A percentile compares a stretch with the other conserved stretches of the same genome.
These are phyloP conservation scores for Threskiornis aethiopicus DNA, from an alignment of 2,797 vertebrate genomes.

Conservation along the genomic window DNA sequence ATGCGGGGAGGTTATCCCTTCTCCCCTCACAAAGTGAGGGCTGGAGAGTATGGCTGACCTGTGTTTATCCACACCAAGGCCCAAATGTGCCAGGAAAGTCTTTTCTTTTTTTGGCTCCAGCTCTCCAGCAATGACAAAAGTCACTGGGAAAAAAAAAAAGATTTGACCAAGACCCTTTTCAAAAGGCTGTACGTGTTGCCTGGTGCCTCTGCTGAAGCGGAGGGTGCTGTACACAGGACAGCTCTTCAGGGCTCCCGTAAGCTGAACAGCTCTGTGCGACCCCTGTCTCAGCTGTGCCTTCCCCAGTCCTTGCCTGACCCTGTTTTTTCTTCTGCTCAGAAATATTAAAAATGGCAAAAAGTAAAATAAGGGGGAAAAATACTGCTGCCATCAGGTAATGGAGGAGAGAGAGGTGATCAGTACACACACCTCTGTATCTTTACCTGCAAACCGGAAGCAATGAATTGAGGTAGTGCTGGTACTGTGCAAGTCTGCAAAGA, in stretches of 20 bases:
- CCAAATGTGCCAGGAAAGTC: not conserved
- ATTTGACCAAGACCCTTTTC: not conserved
- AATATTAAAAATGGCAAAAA: not conserved
- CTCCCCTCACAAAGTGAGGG: not conserved
- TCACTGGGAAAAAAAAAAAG: too few relatives aligned
- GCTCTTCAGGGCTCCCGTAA: not conserved
- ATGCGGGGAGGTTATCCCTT: not conserved
- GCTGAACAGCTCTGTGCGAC: fast-evolving
- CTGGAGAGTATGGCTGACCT: not conserved
- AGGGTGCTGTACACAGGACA: not conserved
- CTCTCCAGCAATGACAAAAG: not conserved
- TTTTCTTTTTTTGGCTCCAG: not conserved
- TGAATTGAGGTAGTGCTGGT: not conserved
- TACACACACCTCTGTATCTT: not conserved
- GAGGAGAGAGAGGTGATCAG: not conserved
- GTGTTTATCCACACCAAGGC: fast-evolving
- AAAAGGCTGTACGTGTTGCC: not conserved
- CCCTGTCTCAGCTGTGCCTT: not conserved
- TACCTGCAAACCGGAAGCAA: not conserved
- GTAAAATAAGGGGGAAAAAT: not conserved
- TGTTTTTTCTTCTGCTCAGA: not conserved
- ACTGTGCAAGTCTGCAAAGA: not conserved
- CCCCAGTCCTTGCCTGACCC: not conserved
- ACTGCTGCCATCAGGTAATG: not conserved
- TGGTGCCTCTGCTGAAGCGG: not conserved